phyloP scores from a whole-genome alignment of 2,888 invertebrate species.

The Noctuana brunneofusca region DNA sequence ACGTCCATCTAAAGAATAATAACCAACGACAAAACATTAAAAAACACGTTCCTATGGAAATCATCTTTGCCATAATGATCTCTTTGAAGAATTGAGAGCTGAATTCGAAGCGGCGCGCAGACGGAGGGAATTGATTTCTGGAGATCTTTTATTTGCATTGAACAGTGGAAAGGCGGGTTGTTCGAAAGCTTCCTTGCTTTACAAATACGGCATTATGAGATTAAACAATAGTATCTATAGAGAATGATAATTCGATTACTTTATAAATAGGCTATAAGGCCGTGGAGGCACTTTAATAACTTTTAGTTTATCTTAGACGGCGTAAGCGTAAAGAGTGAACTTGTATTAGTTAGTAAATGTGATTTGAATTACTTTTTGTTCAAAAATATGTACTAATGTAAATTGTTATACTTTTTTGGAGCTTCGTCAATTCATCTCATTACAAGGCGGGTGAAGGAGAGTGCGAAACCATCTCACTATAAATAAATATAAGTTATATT shows the following conservation, averaged over 20 bases:
- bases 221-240: conserved; percentile 24
- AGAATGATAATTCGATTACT: conserved; percentile 3
- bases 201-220: conserved; percentile 29
- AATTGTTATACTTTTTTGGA: no score
- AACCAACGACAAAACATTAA: conserved; percentile 37
- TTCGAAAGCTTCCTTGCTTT: conserved; percentile 28
- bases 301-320: no score
- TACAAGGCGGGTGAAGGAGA: no score
- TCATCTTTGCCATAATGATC: conserved; percentile 61
- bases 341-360: no score
- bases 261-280: neutral
- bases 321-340: neutral
- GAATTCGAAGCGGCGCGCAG: conserved; percentile 59
- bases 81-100: conserved; percentile 63
- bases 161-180: conserved; percentile 53
- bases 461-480: no score
- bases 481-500: no score
- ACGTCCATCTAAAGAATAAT: neutral
- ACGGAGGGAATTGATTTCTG: conserved; percentile 58
- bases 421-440: no score
- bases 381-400: no score
- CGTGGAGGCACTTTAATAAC: no score
- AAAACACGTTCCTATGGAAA: conserved; percentile 56
- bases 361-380: no score
- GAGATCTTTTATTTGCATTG: conserved; percentile 68